Evolutionary conservation across 2,113 vertebrate genomes (phyloP).

Genomic region (Burhinus bistriatus): DNA sequence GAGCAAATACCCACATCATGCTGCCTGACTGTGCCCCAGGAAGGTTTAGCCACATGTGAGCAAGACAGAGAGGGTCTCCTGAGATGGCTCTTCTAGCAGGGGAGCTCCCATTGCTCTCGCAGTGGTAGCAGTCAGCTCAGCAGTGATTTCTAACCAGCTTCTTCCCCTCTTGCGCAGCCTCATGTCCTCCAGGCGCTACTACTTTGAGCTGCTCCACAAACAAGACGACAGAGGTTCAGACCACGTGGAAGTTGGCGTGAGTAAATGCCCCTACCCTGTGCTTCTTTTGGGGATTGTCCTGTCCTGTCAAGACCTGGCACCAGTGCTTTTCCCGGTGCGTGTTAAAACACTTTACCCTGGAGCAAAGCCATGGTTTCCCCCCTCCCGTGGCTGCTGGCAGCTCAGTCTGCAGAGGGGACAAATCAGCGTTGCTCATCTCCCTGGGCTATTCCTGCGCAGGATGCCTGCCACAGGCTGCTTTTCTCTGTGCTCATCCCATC

Average conservation of each 20-base stretch:
- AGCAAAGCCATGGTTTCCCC: background rate
- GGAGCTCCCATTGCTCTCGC: background rate
- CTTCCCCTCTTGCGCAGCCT: slow-evolving; percentile 73
- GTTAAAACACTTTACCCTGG: background rate
- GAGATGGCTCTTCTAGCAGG: background rate
- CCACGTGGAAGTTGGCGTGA: slow-evolving; percentile 97
- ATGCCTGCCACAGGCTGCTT: background rate
- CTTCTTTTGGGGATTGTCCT: background rate
- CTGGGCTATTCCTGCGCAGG: background rate
- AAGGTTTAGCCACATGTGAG: rapidly evolving
- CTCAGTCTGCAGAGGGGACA: rapidly evolving
- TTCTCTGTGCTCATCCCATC: background rate
- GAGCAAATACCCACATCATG: rapidly evolving
- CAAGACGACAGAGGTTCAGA: slow-evolving; percentile 95
- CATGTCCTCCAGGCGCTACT: slow-evolving; percentile 90
- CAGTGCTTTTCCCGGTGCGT: rapidly evolving
- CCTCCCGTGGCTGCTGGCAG: rapidly evolving
- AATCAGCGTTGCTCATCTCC: rapidly evolving
- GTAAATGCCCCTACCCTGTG: background rate
- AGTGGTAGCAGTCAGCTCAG: background rate
- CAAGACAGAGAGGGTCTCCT: background rate
- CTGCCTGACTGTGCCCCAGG: background rate
- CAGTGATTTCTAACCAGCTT: rapidly evolving
- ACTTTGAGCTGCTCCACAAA: slow-evolving; percentile 98
- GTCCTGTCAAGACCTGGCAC: background rate